Base-by-base conservation (phyloP, 2,797 vertebrate species). In the Hyperoplus immaculatus region DNA sequence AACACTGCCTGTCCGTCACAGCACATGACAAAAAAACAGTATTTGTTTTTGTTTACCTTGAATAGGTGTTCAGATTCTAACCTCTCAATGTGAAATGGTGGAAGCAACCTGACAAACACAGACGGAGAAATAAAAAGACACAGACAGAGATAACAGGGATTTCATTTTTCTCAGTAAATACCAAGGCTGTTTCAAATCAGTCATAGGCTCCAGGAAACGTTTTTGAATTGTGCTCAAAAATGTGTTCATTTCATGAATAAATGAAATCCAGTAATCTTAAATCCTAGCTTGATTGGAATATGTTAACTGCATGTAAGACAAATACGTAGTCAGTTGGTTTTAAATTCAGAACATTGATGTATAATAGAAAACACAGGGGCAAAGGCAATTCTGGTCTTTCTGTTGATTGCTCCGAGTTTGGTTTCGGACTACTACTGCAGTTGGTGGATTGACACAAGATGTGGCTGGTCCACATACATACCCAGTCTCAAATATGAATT, bases 151-250 rank as follows among this genome's bases (percentile, higher is more conserved):
- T 4, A 46, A 75, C 8, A 14, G 36, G 42, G 14, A 56, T 69
- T 64, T 63, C 0, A 57, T 70, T 53, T 53, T 67, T 65, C 47
- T 43, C 42, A 75, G 18, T 49, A 45, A 62, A 43, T 80, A 29
- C 29, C 41, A 58, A 80, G 74, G 82, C 59, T 53, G 39, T 56
- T 69, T 83, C 39, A 68, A 63, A 67, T 78, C 47, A 64, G 53
- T 49, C 45, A 57, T 8, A 46, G n/a, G 69, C 15, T 29, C 10
- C 41, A 8, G 16, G 65, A 61, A 42, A 75, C 64, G 0, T 21
- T 8, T 66, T 59, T 51, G 43, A 59, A 49, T 58, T 59, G 56
- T 42, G 58, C 72, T 56, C 42, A 41, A 57, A 76, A 73, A 77
- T 14, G 1, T 16, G 65, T 67, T 74, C 4, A 61, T 70, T 71